Conservation (phyloP, 2,113 vertebrate species). For the Alouatta palliata region DNA sequence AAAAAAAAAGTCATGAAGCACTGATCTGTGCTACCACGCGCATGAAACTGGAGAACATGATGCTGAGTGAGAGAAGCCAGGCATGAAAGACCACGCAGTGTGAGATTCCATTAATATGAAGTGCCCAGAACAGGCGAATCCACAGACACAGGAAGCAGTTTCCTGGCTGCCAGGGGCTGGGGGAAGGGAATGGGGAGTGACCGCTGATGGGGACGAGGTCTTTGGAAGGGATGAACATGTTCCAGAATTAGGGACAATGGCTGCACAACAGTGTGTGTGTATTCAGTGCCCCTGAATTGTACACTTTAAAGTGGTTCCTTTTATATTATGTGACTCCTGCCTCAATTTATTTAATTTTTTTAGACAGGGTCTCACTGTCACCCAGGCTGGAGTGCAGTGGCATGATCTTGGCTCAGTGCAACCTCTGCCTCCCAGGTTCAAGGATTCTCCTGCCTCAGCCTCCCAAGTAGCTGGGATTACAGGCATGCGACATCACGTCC, state of each 20-base stretch:
- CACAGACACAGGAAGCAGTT: not conserved
- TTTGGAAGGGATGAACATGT: not conserved
- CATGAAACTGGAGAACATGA: not conserved
- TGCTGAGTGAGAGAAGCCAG: not conserved
- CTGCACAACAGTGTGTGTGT: not conserved
- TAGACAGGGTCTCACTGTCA: no score
- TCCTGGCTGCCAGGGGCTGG: not conserved
- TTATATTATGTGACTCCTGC: not conserved
- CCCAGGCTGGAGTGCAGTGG: no score
- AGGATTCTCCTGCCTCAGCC: no score
- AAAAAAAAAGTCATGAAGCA: not conserved
- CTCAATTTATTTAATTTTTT: not conserved
- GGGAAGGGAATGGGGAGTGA: not conserved
- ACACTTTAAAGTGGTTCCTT: not conserved
- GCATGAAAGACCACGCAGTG: not conserved
- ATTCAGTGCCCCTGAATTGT: not conserved
- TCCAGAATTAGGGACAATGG: not conserved
- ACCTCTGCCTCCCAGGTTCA: no score
- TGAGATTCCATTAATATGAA: not conserved
- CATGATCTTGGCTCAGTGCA: no score
- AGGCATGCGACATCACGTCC: no score
- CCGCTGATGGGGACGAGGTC: not conserved
- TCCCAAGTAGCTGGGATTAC: no score
- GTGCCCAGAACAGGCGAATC: not conserved
- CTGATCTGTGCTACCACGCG: accelerated